These are phyloP conservation scores for Melospiza georgiana DNA, from an alignment of 2,113 vertebrate species.

Conservation along the genomic window DNA sequence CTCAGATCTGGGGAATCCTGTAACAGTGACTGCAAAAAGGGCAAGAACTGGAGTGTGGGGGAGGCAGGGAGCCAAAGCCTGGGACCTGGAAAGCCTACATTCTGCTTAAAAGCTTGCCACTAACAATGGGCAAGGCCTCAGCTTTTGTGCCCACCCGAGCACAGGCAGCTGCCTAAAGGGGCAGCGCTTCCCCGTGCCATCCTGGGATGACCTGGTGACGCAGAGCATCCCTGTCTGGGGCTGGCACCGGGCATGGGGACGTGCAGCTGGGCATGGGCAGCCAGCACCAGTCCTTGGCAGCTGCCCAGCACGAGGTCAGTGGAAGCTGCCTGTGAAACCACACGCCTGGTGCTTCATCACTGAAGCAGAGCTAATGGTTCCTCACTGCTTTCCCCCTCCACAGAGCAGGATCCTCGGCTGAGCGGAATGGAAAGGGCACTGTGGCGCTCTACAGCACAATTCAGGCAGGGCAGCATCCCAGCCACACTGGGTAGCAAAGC, in stretches of 20 bases:
- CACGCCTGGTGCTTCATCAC: neutral
- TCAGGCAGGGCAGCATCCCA: neutral
- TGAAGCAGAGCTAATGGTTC: neutral
- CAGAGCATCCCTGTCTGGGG: neutral
- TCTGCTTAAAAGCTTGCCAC: neutral
- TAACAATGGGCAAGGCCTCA: neutral
- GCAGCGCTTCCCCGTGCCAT: fast-evolving
- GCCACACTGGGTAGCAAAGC: neutral
- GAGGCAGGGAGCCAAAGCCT: neutral
- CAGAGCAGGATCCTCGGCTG: fast-evolving
- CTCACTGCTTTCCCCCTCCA: neutral
- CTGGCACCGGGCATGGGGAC: neutral
- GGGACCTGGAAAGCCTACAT: neutral
- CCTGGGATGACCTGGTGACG: neutral
- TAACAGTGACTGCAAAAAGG: neutral
- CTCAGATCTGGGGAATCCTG: neutral
- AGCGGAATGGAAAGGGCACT: neutral
- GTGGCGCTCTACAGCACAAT: neutral
- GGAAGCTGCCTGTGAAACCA: neutral
- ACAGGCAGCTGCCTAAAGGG: neutral
- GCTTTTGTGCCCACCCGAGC: neutral
- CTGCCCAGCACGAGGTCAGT: neutral
- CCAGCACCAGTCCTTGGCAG: neutral
- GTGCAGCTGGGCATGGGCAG: slow-evolving; percentile 20
- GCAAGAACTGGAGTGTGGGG: neutral